Conservation (phyloP, 2,113 vertebrate genomes). For the Platichthys flesus region DNA sequence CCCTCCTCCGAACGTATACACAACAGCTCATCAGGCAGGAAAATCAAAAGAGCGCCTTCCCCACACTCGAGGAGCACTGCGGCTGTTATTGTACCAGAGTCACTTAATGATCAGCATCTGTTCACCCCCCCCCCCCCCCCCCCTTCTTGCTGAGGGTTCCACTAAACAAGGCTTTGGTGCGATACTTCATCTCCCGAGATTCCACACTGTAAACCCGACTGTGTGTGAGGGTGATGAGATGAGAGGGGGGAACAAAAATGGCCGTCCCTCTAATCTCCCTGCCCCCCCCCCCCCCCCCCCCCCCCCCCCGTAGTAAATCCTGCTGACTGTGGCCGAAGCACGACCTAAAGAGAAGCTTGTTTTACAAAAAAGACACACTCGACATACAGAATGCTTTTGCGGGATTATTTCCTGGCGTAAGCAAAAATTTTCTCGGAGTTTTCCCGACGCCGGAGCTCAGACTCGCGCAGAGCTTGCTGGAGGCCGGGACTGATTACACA, state of each 20-base stretch:
- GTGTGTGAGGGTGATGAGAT: neutral
- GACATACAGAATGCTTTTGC: conserved; percentile 22
- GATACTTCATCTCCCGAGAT: conserved; percentile 38
- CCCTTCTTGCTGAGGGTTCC: conserved; percentile 36
- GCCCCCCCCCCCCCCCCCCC: conserved; percentile 15
- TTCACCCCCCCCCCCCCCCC: conserved; percentile 34
- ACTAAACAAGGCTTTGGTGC: conserved; percentile 59
- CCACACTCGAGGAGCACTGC: conserved; percentile 68
- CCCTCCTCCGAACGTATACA: conserved; percentile 59
- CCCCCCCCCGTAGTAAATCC: too few relatives aligned
- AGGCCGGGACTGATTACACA: conserved; percentile 11
- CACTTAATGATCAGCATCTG: conserved; percentile 80
- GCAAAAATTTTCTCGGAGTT: conserved; percentile 55
- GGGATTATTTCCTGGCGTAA: conserved; percentile 35
- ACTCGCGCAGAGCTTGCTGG: conserved; percentile 30
- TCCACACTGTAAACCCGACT: conserved; percentile 37
- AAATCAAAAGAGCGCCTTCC: conserved; percentile 73
- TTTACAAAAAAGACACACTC: neutral
- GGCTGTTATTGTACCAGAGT: conserved; percentile 75
- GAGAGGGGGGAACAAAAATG: conserved; percentile 10
- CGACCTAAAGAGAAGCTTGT: conserved; percentile 58
- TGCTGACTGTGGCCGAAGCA: conserved; percentile 64
- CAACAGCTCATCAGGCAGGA: conserved; percentile 74
- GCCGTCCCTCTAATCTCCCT: conserved; percentile 16
- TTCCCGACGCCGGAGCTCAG: conserved; percentile 3